Evolutionary conservation across 1,140 invertebrate genomes (phyloP), one percentile per base, ranked within the genome.

Genomic region (Aphidius gifuensis): DNA sequence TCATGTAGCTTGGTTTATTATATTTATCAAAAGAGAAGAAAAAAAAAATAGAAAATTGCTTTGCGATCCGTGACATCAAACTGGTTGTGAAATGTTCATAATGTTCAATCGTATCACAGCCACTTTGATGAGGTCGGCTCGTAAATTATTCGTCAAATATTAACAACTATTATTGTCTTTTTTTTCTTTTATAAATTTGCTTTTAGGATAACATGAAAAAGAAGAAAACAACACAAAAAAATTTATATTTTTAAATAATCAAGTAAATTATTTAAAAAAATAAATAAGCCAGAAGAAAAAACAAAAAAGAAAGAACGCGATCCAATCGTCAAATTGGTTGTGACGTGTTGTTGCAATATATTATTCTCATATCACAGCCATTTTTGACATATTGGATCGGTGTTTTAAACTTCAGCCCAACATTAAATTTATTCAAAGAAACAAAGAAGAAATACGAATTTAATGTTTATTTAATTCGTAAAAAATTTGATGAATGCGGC

Each of bases 321-420:
- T 82, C 78, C 76, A 78, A 76, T 84, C 84, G 87, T 88, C 87
- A 91, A 90, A 89, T 85, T 90, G 88, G 86, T 85, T 90, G 90
- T 90, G 89, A 85, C 88, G 86, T 90, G 88, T 88, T 82, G 81
- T 71, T 76, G 68, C 79, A 32, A 32, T 32, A 32, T 32, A 32
- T 73, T 75, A 78, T 74, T 80, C 75, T 87, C 90, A 91, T 92
- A 92, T 92, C 91, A 91, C 89, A 91, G 89, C 89, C 89, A 90
- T 90, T 89, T 88, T 90, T 90, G 88, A 90, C 88, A 88, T 89
- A 86, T 88, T 88, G 78, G 83, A 84, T 83, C 81, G 77, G 73
- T 66, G 77, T 80, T 79, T 73, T 74, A 69, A 68, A 64, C 75
- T 65, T 69, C 76, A 66, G 40, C 64, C 43, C 48, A 51, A 32